These are phyloP conservation scores for Triplophysa yarkandensis DNA, from an alignment of 2,797 vertebrate species.

Conservation along the genomic window DNA sequence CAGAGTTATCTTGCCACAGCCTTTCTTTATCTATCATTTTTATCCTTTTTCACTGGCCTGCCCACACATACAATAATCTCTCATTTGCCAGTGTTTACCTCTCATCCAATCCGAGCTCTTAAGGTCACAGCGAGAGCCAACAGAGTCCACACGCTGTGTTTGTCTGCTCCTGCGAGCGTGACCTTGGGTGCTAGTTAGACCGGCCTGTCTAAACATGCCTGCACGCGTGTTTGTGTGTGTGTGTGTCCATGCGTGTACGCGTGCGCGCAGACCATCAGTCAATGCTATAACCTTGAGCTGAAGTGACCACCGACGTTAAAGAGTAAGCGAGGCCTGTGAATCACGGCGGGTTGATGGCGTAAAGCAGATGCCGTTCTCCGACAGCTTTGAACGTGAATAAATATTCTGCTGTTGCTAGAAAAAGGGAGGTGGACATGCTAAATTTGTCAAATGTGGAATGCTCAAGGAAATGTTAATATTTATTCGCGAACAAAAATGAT, in stretches of 20 bases:
- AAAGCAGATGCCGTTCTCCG: not conserved
- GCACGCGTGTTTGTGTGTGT: constrained; percentile 15
- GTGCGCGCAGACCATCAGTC: not conserved
- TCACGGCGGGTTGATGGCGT: constrained; percentile 29
- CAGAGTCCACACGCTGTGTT: constrained; percentile 15
- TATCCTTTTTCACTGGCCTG: not conserved
- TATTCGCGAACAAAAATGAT: constrained; percentile 19
- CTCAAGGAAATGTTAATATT: constrained; percentile 15
- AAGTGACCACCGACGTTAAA: constrained; percentile 47
- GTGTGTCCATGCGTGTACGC: constrained; percentile 41
- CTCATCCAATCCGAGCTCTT: constrained; percentile 34
- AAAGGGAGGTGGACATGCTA: constrained; percentile 16
- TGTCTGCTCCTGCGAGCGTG: constrained; percentile 25
- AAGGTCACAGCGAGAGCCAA: constrained; percentile 6
- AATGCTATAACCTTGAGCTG: constrained; percentile 10
- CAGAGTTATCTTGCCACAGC: not conserved
- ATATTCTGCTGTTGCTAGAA: not conserved
- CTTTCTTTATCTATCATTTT: constrained; percentile 3
- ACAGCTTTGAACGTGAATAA: constrained; percentile 13
- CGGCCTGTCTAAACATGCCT: constrained; percentile 32
- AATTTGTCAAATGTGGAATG: constrained; percentile 17
- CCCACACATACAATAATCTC: constrained; percentile 3
- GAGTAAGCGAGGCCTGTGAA: constrained; percentile 37
- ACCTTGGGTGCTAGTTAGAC: constrained; percentile 25
- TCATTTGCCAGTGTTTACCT: constrained; percentile 23